A percentile compares a stretch with the other conserved stretches of the same genome.
phyloP scores from a whole-genome alignment of 2,113 vertebrate species.

The Eira barbara region DNA sequence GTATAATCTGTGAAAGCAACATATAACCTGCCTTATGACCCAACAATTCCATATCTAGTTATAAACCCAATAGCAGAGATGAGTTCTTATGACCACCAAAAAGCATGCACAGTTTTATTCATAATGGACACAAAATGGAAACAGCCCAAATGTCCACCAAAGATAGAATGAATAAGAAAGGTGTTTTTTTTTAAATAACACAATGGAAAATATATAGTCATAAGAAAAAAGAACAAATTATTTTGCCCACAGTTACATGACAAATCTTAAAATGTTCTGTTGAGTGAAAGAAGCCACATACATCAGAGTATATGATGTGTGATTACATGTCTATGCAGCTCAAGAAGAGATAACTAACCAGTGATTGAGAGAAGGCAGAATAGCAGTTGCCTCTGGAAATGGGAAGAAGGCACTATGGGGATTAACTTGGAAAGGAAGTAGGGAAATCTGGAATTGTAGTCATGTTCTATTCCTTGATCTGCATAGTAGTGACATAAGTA shows the following conservation, averaged over 20 bases:
- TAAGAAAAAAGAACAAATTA: neutral
- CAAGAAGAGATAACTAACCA: neutral
- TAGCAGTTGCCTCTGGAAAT: neutral
- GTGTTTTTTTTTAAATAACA: too few relatives aligned
- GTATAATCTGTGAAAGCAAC: neutral
- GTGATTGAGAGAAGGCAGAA: neutral
- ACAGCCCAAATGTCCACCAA: neutral
- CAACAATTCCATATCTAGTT: too few relatives aligned
- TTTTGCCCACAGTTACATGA: neutral
- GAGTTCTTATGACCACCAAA: neutral
- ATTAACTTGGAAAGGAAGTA: neutral
- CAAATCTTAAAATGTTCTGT: neutral
- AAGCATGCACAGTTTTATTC: neutral
- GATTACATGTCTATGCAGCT: neutral
- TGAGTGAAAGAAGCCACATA: neutral
- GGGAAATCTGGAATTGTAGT: neutral
- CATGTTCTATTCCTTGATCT: neutral
- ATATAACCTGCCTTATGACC: fast-evolving
- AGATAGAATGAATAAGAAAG: neutral
- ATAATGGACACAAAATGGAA: neutral
- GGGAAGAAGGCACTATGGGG: fast-evolving
- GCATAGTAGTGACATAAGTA: too few relatives aligned
- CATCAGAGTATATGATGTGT: fast-evolving
- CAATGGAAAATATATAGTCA: too few relatives aligned
- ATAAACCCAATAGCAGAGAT: neutral